These are phyloP conservation scores for Mastomys natalensis DNA, from an alignment of 2,113 vertebrate genomes.

Conservation along the genomic window DNA sequence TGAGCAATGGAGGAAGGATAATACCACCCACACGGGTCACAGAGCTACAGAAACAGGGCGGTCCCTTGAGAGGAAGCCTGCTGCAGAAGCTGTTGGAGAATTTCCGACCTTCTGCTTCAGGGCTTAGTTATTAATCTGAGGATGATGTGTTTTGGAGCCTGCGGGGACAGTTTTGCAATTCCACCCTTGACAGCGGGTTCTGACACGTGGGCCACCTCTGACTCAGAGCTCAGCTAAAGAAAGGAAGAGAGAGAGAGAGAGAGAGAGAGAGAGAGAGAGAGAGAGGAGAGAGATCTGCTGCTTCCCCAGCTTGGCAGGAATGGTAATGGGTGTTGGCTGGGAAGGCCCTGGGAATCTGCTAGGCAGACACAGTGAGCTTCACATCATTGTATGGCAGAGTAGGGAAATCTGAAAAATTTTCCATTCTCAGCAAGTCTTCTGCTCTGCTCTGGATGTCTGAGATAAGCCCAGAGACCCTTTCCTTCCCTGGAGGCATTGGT, in stretches of 20 bases:
- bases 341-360: slow-evolving; percentile 21
- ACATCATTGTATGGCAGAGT: neutral
- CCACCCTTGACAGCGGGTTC: slow-evolving; percentile 64
- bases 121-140: slow-evolving; percentile 69
- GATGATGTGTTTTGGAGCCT: slow-evolving; percentile 64
- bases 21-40: neutral
- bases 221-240: slow-evolving; percentile 78
- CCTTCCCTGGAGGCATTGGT: slow-evolving; percentile 35
- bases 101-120: slow-evolving; percentile 46
- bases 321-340: neutral
- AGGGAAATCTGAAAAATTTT: neutral
- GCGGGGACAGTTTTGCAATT: slow-evolving; percentile 75
- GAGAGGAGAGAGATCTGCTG: neutral
- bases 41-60: slow-evolving; percentile 3
- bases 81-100: slow-evolving; percentile 19
- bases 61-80: slow-evolving; percentile 44
- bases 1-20: slow-evolving; percentile 21
- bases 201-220: slow-evolving; percentile 75
- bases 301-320: slow-evolving; percentile 60
- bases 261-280: no score
- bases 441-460: slow-evolving; percentile 22
- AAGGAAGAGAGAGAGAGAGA: neutral
- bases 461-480: neutral
- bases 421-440: neutral
- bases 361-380: slow-evolving; percentile 12